Conservation (phyloP, 2,888 invertebrate genomes). For the Agrochola lychnidis region DNA sequence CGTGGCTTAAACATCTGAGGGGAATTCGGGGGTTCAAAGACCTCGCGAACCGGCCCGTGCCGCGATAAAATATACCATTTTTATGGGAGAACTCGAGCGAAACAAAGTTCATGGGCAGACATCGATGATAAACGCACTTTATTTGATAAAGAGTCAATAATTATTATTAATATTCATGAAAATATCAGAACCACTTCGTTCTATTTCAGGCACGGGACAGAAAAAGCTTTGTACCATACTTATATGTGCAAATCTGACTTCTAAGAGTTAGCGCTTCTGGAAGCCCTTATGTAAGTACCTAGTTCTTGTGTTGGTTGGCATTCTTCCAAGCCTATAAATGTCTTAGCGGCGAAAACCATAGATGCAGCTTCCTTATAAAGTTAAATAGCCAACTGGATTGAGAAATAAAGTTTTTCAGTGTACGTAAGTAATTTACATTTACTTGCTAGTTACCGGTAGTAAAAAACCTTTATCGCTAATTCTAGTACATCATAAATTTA, state of each 20-base stretch:
- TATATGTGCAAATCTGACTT: constrained; percentile 51
- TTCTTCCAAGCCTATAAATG: constrained; percentile 83
- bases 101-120: constrained; percentile 80
- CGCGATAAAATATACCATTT: constrained; percentile 75
- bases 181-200: constrained; percentile 4
- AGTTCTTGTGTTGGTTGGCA: constrained; percentile 78
- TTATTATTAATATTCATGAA: constrained; percentile 1
- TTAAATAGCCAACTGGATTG: constrained; percentile 55
- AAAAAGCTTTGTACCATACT: constrained; percentile 47
- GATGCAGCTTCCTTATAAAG: constrained; percentile 78
- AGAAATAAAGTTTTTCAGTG: constrained; percentile 42
- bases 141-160: constrained; percentile 14
- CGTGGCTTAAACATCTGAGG: constrained; percentile 79
- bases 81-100: constrained; percentile 74
- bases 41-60: constrained; percentile 85
- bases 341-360: constrained; percentile 74
- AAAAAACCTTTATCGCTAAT: constrained; percentile 39
- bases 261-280: constrained; percentile 58
- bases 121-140: constrained; percentile 47
- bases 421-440: neutral
- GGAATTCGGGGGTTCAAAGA: constrained; percentile 89
- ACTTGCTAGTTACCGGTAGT: constrained; percentile 5
- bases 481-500: constrained; percentile 57
- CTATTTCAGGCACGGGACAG: constrained; percentile 32
- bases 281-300: constrained; percentile 75